Evolutionary conservation across 1,140 invertebrate genomes (phyloP).

Genomic region (Tetramorium alpestre): DNA sequence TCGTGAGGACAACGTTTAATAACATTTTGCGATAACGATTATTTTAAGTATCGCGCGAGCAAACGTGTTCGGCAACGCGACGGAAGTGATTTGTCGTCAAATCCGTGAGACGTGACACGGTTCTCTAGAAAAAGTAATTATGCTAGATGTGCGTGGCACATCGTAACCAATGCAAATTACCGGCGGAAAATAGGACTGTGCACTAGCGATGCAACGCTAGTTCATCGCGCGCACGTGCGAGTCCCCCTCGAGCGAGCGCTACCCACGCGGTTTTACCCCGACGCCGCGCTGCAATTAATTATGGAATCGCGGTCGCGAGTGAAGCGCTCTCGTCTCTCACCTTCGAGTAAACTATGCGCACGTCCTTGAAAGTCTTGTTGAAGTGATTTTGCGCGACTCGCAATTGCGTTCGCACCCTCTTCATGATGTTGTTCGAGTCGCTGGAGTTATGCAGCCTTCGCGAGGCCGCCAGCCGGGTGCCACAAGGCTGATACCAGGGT

Average conservation of each 20-base stretch:
- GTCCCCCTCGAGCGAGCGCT: constrained; percentile 48
- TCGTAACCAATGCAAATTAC: constrained; percentile 71
- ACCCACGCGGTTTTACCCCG: constrained; percentile 65
- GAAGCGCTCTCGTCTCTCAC: constrained; percentile 66
- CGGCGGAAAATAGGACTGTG: constrained; percentile 71
- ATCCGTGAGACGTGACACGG: constrained; percentile 19
- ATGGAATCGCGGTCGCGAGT: constrained; percentile 66
- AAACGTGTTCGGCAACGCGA: not conserved
- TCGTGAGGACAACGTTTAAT: constrained; percentile 62
- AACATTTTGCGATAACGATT: not conserved
- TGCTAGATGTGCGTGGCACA: constrained; percentile 58
- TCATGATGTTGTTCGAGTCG: constrained; percentile 80
- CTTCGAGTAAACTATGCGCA: constrained; percentile 81
- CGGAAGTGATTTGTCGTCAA: constrained; percentile 33
- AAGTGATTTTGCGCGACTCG: constrained; percentile 82
- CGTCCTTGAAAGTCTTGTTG: constrained; percentile 77
- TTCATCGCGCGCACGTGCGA: constrained; percentile 66
- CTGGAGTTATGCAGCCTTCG: constrained; percentile 72
- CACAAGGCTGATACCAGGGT: constrained; percentile 83
- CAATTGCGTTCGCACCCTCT: constrained; percentile 82
- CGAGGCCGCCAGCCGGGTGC: constrained; percentile 73
- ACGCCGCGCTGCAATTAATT: constrained; percentile 66
- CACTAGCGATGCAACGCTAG: constrained; percentile 34
- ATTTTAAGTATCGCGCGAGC: not conserved
- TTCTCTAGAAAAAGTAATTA: constrained; percentile 55